A percentile compares a stretch with the other conserved stretches of the same genome.
Evolutionary conservation across 2,797 vertebrate species (phyloP).

Genomic region (Pangasius mekongensis): DNA sequence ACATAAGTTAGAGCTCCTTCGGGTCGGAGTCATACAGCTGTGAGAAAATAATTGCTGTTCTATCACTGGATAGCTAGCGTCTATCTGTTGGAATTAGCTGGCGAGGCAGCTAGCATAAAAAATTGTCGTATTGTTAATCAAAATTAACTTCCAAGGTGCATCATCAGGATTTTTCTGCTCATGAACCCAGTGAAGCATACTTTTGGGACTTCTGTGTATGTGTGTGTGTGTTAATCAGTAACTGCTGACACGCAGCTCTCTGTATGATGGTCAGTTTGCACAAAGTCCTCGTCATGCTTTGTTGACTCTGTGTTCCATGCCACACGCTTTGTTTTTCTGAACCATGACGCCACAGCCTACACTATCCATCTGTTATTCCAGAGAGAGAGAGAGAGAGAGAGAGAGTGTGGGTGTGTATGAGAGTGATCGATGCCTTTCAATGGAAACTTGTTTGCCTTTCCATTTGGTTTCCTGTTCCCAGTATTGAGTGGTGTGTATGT

Average conservation of each 20-base stretch:
- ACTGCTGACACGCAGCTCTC: background rate
- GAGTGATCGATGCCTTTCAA: background rate
- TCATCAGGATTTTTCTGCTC: background rate
- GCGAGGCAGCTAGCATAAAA: background rate
- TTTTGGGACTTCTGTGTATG: background rate
- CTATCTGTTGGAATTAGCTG: background rate
- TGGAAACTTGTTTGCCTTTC: constrained; percentile 7
- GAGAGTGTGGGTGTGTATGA: background rate
- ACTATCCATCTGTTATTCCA: constrained; percentile 1
- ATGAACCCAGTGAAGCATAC: background rate
- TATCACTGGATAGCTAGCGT: background rate
- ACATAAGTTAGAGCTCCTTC: background rate
- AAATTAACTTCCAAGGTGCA: background rate
- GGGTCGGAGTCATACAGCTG: background rate
- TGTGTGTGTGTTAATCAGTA: constrained; percentile 19
- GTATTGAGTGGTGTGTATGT: background rate
- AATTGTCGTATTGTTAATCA: background rate
- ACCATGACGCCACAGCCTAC: background rate
- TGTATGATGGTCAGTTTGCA: background rate
- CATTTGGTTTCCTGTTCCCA: constrained; percentile 49
- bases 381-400: background rate
- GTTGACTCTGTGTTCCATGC: constrained; percentile 8
- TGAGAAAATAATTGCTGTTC: background rate
- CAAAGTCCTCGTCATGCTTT: background rate
- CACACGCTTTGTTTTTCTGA: constrained; percentile 5